Percentiles rank a stretch among this genome's conserved stretches.
Conservation (phyloP, 2,113 vertebrate species). For the Hipposideros armiger region DNA sequence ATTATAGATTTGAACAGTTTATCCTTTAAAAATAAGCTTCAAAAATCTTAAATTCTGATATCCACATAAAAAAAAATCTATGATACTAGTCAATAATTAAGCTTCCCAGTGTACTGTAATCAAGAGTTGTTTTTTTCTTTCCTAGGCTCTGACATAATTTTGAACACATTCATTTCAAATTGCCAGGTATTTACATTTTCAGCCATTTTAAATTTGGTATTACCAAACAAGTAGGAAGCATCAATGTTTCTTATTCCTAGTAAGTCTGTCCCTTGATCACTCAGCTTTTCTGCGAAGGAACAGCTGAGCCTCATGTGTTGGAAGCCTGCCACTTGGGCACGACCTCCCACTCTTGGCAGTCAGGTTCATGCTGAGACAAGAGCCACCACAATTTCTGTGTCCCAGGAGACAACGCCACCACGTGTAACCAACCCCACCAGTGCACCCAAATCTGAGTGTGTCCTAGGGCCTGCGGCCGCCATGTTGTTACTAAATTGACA, state of each 20-base stretch:
- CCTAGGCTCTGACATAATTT: background rate
- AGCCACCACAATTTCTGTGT: background rate
- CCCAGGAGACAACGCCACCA: background rate
- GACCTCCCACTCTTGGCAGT: background rate
- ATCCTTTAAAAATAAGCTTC: conserved; percentile 38
- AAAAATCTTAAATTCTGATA: background rate
- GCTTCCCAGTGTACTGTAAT: background rate
- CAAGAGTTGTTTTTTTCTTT: background rate
- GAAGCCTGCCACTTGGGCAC: rapidly evolving
- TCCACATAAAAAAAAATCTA: background rate
- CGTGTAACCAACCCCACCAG: background rate
- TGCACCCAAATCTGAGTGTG: background rate
- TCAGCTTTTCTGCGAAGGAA: background rate
- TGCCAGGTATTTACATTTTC: background rate
- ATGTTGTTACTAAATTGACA: background rate
- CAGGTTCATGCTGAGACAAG: background rate
- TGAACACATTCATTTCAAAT: background rate
- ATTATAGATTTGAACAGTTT: background rate
- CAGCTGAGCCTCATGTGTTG: rapidly evolving
- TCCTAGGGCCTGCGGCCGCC: background rate
- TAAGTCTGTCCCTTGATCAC: background rate
- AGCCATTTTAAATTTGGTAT: background rate
- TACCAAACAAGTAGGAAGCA: background rate
- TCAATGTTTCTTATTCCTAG: background rate
- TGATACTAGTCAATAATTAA: conserved; percentile 2